A percentile compares a stretch with the other conserved stretches of the same genome.
phyloP scores from a whole-genome alignment of 2,888 invertebrate species.

The Lepidochitona cinerea region DNA sequence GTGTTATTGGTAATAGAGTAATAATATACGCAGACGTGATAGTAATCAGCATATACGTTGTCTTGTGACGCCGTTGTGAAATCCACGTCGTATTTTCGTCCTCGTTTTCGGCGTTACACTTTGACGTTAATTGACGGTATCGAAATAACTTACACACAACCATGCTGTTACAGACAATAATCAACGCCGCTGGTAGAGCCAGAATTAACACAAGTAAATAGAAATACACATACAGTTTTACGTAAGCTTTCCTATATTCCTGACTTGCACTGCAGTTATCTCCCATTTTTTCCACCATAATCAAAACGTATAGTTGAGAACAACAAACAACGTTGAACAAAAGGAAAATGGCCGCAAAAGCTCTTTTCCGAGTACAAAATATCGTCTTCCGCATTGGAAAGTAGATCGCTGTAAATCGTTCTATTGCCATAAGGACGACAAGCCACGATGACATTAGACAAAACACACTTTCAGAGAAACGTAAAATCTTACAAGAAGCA shows the following conservation, averaged over 20 bases:
- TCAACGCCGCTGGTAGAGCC: constrained; percentile 35
- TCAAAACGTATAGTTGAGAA: constrained; percentile 37
- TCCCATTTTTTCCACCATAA: constrained; percentile 30
- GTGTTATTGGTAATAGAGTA: constrained; percentile 31
- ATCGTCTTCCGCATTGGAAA: constrained; percentile 35
- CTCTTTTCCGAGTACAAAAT: constrained; percentile 28
- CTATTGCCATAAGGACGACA: constrained; percentile 38
- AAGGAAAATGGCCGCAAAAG: constrained; percentile 32
- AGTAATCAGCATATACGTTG: constrained; percentile 38
- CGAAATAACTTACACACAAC: constrained; percentile 33
- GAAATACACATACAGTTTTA: constrained; percentile 34
- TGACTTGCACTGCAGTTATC: constrained; percentile 7
- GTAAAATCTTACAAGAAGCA: constrained; percentile 35
- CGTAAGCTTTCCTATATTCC: constrained; percentile 24
- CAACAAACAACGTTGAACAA: constrained; percentile 33
- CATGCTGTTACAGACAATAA: constrained; percentile 33
- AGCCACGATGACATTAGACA: constrained; percentile 45
- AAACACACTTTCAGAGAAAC: constrained; percentile 35
- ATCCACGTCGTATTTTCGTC: not conserved
- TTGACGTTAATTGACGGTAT: constrained; percentile 13
- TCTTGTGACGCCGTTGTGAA: constrained; percentile 20
- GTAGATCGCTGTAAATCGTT: constrained; percentile 37
- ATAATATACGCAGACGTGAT: constrained; percentile 35
- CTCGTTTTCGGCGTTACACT: not conserved
- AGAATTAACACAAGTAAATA: constrained; percentile 38